A percentile compares a stretch with the other conserved stretches of the same genome.
These are phyloP conservation scores for Orientallactaga sibirica DNA, from an alignment of 2,797 vertebrate genomes.

Conservation along the genomic window DNA sequence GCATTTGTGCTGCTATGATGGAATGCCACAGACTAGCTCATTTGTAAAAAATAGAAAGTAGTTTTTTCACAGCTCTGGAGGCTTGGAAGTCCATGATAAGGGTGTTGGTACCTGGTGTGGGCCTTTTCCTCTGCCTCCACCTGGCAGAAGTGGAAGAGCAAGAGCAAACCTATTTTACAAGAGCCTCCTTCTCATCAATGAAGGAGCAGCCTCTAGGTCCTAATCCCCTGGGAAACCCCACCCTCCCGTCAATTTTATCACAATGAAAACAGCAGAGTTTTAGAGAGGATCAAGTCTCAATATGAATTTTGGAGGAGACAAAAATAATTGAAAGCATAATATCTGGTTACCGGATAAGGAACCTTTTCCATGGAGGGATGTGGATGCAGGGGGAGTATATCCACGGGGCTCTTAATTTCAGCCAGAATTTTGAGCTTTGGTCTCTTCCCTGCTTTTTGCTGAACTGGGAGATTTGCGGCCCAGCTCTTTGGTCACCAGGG, in stretches of 20 bases:
- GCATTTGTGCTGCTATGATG: not conserved
- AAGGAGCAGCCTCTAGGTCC: not conserved
- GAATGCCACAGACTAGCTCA: not conserved
- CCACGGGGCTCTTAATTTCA: not conserved
- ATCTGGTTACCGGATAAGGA: not conserved
- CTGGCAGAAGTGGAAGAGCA: not conserved
- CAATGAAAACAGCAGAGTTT: not conserved
- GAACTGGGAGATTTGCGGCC: not conserved
- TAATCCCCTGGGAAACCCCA: not conserved
- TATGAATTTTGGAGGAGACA: not conserved
- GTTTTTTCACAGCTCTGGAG: not conserved
- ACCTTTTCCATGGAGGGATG: not conserved
- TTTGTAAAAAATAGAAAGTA: not conserved
- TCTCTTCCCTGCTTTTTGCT: not conserved
- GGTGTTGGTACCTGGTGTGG: not conserved
- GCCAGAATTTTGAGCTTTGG: not conserved
- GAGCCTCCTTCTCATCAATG: not conserved
- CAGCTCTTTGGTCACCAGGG: not conserved
- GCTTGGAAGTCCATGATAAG: not conserved
- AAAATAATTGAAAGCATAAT: not conserved
- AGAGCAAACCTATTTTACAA: not conserved
- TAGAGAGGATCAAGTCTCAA: not conserved
- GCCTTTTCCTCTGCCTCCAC: not conserved
- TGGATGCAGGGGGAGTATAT: not conserved
- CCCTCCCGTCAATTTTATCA: not conserved